Evolutionary conservation across 64 coral and sea anemone species (phyloP), one percentile per base, ranked within the genome.

Genomic region (Stichodactyla helianthus): DNA sequence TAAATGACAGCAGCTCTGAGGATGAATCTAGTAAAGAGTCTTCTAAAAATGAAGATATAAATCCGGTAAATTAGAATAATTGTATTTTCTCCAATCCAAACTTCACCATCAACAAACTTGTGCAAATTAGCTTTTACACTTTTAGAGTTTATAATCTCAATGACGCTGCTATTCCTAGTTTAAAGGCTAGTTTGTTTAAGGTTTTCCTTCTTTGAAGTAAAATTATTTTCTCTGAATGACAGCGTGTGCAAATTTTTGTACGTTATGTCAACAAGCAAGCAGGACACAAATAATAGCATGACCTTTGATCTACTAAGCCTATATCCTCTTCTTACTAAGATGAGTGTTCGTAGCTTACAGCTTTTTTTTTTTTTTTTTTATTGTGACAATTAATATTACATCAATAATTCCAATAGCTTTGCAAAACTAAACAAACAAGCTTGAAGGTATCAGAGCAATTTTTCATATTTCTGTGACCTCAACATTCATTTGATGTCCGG

Each of bases 1-100:
- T 83, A 67, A 89, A 50, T 64, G 97, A 99, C 26, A 99, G 90
- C 77, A 99, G 93, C 77, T 93, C 97, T 56, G 97, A 99, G 44
- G 93, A 99, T 19, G 97, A 99, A 77, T 74, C 18, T 54, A 92
- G 50, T 87, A 80, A 80, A 79, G 81, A 52, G 55, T 84, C 84
- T 23, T 59, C 79, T 85, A 88, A 63, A 89, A 82, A 81, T 28
- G 93, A 92, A 16, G 87, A 88, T 14, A 86, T 91, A 53, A 90
- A 99, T 77, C 97, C 97, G 87, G 97, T 99, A 93, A 87, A 76
- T 22, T 27, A 90, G 83, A 71, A 51, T 18, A 17, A 26, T 5
- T 17, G 20, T 58, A 62, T 68, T 23, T 20, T 22, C 8, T 68
- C 19, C 5, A 22, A 60, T 60, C 59, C 13, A 60, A 60, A 60